Percentiles rank a stretch among this genome's conserved stretches.
phyloP scores from a whole-genome alignment of 92 coral and sea anemone species.

The Hydrozoanthus gracilis region DNA sequence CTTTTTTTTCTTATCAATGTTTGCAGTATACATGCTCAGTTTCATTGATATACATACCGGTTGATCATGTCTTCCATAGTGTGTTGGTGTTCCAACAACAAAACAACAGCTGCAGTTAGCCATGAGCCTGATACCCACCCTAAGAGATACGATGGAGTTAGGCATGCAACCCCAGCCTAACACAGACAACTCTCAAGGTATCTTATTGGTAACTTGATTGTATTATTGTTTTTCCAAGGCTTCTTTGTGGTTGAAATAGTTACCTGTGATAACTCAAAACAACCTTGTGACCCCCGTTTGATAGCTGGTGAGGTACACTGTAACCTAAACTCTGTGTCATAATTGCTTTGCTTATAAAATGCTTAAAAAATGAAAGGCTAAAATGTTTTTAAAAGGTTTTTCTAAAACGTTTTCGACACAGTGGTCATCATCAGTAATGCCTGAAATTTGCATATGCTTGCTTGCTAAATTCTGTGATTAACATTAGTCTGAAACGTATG shows the following conservation, averaged over 20 bases:
- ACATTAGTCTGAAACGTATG: no score
- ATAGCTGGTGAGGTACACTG: not conserved
- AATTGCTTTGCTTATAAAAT: not conserved
- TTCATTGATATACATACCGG: not conserved
- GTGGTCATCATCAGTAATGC: no score
- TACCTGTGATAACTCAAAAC: not conserved
- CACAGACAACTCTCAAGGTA: conserved; percentile 45
- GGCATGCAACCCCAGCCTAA: conserved; percentile 61
- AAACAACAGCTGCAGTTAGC: conserved; percentile 76
- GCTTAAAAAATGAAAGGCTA: no score
- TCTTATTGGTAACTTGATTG: not conserved
- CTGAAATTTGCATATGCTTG: no score
- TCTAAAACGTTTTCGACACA: no score
- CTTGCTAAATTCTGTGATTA: no score
- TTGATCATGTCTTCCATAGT: conserved; percentile 36
- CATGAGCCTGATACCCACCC: conserved; percentile 63
- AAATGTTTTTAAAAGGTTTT: no score
- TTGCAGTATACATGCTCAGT: no score
- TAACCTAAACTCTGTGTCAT: not conserved
- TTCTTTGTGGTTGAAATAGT: not conserved
- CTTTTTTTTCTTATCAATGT: not conserved
- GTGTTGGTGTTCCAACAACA: conserved; percentile 75
- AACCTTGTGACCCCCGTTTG: not conserved
- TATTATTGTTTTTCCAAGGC: not conserved
- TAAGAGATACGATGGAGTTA: conserved; percentile 66